Evolutionary conservation across 2,113 vertebrate species (phyloP).

Genomic region (Synchiropus splendidus): DNA sequence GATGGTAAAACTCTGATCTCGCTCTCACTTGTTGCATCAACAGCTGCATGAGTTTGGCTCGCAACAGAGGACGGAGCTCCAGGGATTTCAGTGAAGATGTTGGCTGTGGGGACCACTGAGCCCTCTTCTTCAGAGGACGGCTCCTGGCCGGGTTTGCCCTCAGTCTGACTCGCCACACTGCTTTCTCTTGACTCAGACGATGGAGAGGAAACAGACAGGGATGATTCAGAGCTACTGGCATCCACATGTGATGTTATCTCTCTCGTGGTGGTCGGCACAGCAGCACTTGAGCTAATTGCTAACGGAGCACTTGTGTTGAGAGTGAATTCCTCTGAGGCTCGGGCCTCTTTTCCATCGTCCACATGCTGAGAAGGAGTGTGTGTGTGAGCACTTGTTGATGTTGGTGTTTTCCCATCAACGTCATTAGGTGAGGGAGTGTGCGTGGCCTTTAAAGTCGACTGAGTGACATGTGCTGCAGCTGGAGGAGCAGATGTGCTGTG

Average conservation of each 20-base stretch:
- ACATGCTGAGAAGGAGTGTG: conserved; percentile 16
- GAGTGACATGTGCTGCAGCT: conserved; percentile 22
- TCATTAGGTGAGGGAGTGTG: conserved; percentile 24
- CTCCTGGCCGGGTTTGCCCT: background rate
- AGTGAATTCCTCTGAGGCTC: conserved; percentile 13
- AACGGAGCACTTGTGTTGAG: conserved; percentile 14
- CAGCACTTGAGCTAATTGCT: conserved; percentile 8
- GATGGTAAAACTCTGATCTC: conserved; percentile 12
- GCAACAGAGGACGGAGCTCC: background rate
- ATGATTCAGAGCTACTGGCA: conserved; percentile 13
- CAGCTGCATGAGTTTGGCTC: background rate
- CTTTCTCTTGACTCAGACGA: conserved; percentile 5
- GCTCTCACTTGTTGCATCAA: background rate
- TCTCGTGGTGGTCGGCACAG: conserved; percentile 8
- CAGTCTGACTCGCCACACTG: conserved; percentile 5
- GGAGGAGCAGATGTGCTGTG: conserved; percentile 28
- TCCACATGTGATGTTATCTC: conserved; percentile 16
- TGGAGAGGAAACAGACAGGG: conserved; percentile 1
- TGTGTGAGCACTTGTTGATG: conserved; percentile 22
- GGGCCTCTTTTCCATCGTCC: conserved; percentile 12
- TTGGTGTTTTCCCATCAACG: conserved; percentile 21
- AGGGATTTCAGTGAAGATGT: conserved; percentile 16
- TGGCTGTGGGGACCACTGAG: conserved; percentile 16
- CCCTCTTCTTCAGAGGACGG: conserved; percentile 9
- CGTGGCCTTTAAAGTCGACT: conserved; percentile 7